Conservation (phyloP, 1,140 invertebrate species). For the Trialeurodes vaporariorum region DNA sequence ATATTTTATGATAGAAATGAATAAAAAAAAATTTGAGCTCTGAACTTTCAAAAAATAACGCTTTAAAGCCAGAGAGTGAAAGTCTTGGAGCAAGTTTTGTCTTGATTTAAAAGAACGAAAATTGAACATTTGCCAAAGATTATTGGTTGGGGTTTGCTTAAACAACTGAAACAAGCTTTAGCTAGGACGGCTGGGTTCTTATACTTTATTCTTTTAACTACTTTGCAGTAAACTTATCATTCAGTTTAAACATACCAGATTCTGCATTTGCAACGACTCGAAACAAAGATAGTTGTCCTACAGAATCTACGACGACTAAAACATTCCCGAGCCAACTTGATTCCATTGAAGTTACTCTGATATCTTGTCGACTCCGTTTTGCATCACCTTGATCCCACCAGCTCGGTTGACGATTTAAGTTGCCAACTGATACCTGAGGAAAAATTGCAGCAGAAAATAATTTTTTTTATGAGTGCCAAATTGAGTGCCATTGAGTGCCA, state of each 20-base stretch:
- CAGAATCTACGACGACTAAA: slow-evolving; percentile 58
- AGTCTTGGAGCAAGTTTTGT: no score
- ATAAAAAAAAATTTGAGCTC: no score
- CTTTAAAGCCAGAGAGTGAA: no score
- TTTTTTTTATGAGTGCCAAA: slow-evolving; percentile 1
- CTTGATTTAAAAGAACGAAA: no score
- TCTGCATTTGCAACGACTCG: slow-evolving; percentile 49
- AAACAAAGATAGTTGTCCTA: slow-evolving; percentile 58
- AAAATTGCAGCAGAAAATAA: slow-evolving; percentile 21
- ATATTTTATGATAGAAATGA: no score
- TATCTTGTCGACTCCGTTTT: slow-evolving; percentile 15
- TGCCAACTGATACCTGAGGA: slow-evolving; percentile 11
- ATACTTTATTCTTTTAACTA: no score
- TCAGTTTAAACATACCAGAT: slow-evolving; percentile 17
- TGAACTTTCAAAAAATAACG: no score
- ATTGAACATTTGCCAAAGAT: no score
- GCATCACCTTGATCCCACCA: not conserved
- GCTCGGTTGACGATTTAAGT: not conserved
- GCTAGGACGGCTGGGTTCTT: no score
- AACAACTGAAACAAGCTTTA: no score
- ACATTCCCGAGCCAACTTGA: slow-evolving; percentile 65
- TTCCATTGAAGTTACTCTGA: slow-evolving; percentile 45
- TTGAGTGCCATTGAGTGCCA: not conserved
- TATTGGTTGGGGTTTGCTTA: no score
- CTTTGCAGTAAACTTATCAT: no score